These are phyloP conservation scores for Scyliorhinus canicula DNA, from an alignment of 2,797 vertebrate genomes.

Conservation along the genomic window DNA sequence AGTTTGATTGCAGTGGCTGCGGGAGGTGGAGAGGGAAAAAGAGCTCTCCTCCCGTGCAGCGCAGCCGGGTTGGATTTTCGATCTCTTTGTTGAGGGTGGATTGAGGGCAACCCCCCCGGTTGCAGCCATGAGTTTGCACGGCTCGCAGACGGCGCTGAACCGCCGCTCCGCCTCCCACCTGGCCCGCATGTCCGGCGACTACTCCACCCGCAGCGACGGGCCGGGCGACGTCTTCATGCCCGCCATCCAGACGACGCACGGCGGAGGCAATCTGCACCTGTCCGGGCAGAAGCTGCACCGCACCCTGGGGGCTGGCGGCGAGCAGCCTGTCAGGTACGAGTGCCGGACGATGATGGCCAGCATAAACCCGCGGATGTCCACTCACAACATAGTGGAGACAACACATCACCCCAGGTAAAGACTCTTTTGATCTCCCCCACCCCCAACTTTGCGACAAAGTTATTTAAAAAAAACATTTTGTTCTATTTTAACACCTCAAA, in stretches of 20 bases:
- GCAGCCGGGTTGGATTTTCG: no score
- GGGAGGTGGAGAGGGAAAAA: neutral
- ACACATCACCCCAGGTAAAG: neutral
- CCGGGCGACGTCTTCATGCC: neutral
- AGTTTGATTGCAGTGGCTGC: neutral
- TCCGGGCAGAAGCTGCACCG: neutral
- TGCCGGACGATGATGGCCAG: accelerated
- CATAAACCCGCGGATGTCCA: neutral
- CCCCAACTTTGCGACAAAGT: neutral
- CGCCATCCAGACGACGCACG: neutral
- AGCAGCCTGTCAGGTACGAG: neutral
- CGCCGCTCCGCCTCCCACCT: neutral
- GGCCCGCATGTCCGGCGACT: neutral
- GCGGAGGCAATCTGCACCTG: neutral
- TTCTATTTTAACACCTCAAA: neutral
- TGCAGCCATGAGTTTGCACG: neutral
- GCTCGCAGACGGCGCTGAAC: neutral
- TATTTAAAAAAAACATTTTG: no score
- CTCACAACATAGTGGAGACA: accelerated
- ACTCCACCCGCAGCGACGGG: neutral
- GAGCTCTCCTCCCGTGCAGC: neutral
- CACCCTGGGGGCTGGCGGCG: neutral
- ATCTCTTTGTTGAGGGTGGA: no score
- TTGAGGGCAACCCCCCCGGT: no score
- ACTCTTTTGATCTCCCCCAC: neutral